Conservation (phyloP, 2,113 vertebrate genomes). For the Labeo catla region DNA sequence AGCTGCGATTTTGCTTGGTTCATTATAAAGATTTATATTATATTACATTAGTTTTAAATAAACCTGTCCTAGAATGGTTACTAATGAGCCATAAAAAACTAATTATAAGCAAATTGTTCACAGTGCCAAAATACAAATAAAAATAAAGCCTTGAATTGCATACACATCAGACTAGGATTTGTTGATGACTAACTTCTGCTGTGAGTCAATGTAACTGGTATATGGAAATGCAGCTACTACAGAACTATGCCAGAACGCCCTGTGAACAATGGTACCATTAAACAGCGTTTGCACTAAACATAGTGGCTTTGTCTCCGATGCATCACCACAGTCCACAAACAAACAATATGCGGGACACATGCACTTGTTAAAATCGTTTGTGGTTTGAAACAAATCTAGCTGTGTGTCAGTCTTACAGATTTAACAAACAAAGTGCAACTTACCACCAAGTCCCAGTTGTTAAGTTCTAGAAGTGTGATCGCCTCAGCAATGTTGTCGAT, state of each 20-base stretch:
- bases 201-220: not conserved
- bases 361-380: not conserved
- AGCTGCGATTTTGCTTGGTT: not conserved
- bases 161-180: not conserved
- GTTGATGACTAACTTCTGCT: not conserved
- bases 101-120: not conserved
- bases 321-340: slow-evolving; percentile 3
- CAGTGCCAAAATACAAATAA: not conserved
- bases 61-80: not conserved
- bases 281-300: slow-evolving; percentile 27
- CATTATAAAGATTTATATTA: not conserved
- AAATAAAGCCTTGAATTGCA: not conserved
- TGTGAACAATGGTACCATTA: slow-evolving; percentile 42
- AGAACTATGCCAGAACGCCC: slow-evolving; percentile 33
- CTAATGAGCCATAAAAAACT: not conserved
- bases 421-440: slow-evolving; percentile 70
- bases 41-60: not conserved
- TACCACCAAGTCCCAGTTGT: slow-evolving; percentile 99
- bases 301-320: slow-evolving; percentile 41
- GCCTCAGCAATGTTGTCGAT: slow-evolving; percentile 99
- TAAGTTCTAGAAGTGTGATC: slow-evolving; percentile 97
- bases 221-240: not conserved
- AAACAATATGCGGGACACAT: not conserved
- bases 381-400: not conserved
- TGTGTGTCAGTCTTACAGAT: not conserved